Evolutionary conservation across 2,113 vertebrate genomes (phyloP), one percentile per base, ranked within the genome.

Genomic region (Hyaena hyaena): DNA sequence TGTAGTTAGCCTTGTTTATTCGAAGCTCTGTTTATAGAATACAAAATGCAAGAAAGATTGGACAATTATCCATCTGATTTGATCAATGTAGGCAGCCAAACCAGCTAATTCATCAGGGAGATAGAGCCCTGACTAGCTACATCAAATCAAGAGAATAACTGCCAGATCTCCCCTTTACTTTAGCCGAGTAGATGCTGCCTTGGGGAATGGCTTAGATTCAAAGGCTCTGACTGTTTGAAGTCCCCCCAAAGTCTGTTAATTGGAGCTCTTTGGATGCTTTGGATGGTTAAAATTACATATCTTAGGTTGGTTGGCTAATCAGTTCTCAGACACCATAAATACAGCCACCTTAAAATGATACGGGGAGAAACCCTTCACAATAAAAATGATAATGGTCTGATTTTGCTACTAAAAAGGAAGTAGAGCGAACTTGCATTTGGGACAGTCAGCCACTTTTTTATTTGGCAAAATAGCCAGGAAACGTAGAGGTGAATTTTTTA

Each of bases 191-290:
- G 83, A 96, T 35, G 45, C 88, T 97, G 93, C 97, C 96, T 96
- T 97, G 76, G 94, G 84, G 77, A 97, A 96, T 96, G 95, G 92
- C 96, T 98, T 81, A 84, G 43, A 98, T 96, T 93, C 96, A 98
- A 97, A 97, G 63, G 24, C 92, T 96, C 31, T 74, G 39, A 82
- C 68, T 96, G n/a, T 96, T 97, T 97, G 95, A 98, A 97, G 77
- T 97, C 1, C 68, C 77, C 86, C 86, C 11, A 97, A 94, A 84
- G 88, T 92, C 93, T 97, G 79, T 92, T 97, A 97, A 90, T 95
- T 97, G 68, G 89, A 89, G 58, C 14, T 95, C 86, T 96, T 95
- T 96, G 48, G 65, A 89, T 80, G 48, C 33, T 95, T 89, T 81
- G 83, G 74, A 92, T 63, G 87, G 92, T 65, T 85, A 96, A 88